Evolutionary conservation across 2,113 vertebrate species (phyloP).

Genomic region (Bufo bufo): DNA sequence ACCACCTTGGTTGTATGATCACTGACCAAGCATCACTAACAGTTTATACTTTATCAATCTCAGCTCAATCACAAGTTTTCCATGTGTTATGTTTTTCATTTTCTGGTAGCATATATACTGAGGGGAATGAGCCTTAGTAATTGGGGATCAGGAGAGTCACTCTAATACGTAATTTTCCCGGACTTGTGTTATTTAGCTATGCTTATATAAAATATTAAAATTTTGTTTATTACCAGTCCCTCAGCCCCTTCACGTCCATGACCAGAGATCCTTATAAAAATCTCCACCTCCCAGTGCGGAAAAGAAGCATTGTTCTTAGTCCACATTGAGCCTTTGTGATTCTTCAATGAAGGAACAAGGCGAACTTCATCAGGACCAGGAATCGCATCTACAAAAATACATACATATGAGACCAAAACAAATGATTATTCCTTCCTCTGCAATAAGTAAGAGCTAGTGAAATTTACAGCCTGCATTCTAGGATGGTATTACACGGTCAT

Average conservation of each 20-base stretch:
- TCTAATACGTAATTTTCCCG: not conserved
- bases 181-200: not conserved
- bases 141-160: no score
- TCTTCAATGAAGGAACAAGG: constrained; percentile 60
- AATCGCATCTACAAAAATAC: constrained; percentile 60
- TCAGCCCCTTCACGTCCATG: constrained; percentile 58
- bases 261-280: constrained; percentile 61
- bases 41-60: no score
- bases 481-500: not conserved
- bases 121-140: no score
- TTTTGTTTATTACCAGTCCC: constrained; percentile 62
- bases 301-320: constrained; percentile 55
- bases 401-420: not conserved
- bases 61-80: no score
- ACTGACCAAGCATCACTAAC: no score
- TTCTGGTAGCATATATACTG: no score
- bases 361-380: constrained; percentile 60
- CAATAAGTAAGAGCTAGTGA: not conserved
- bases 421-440: not conserved
- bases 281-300: constrained; percentile 65
- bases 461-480: not conserved
- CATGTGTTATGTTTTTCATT: no score
- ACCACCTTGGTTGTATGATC: no score
- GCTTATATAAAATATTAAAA: not conserved
- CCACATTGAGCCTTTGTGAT: constrained; percentile 62